Evolutionary conservation across 2,797 vertebrate genomes (phyloP).

Genomic region (Merluccius polli): DNA sequence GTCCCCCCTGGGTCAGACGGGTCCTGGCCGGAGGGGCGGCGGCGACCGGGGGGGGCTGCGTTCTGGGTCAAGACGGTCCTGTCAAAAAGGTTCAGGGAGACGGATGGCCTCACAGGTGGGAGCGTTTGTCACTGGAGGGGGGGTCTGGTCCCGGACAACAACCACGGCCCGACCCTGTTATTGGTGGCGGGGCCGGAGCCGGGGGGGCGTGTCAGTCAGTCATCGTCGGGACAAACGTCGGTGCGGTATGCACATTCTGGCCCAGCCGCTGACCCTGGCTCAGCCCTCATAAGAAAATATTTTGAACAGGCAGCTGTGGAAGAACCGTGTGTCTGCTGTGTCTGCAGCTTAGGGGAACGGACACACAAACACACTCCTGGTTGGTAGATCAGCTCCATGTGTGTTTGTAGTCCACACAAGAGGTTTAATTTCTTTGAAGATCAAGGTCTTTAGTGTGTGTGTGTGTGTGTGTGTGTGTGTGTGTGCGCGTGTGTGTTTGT

Average conservation of each 20-base stretch:
- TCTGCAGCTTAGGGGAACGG: conserved; percentile 52
- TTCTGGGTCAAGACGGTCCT: not conserved
- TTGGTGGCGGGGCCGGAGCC: conserved; percentile 46
- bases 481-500: conserved; percentile 53
- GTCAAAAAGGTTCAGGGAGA: conserved; percentile 22
- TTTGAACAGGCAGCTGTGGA: conserved; percentile 50
- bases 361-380: conserved; percentile 45
- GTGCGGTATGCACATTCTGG: conserved; percentile 63
- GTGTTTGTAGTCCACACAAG: conserved; percentile 15
- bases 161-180: conserved; percentile 42
- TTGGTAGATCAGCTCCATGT: conserved; percentile 43
- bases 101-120: conserved; percentile 62
- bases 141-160: conserved; percentile 47
- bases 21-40: no score
- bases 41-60: no score
- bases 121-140: conserved; percentile 60
- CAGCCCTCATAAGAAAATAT: conserved; percentile 47
- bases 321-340: conserved; percentile 48
- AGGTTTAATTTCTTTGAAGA: conserved; percentile 51
- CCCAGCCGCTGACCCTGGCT: conserved; percentile 43
- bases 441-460: conserved; percentile 50
- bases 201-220: conserved; percentile 41
- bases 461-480: conserved; percentile 43
- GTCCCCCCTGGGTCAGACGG: no score
- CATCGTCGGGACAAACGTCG: conserved; percentile 50